phyloP scores from a whole-genome alignment of 2,797 vertebrate species.

The Darevskia mixta region DNA sequence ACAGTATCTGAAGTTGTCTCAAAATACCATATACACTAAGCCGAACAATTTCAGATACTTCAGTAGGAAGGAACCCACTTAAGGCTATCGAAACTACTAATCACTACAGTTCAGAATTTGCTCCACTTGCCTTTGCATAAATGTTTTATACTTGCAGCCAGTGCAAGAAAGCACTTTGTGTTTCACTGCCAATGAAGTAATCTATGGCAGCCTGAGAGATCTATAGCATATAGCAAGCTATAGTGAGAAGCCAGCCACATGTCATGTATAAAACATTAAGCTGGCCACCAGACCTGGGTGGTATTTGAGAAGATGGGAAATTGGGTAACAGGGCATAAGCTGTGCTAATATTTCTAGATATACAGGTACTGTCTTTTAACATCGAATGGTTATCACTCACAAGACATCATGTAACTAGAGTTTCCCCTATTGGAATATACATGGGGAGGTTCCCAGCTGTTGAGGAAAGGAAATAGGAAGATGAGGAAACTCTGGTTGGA shows the following conservation, averaged over 20 bases:
- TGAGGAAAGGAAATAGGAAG: neutral
- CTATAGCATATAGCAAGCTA: neutral
- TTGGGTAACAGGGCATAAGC: neutral
- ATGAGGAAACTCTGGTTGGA: neutral
- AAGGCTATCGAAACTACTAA: neutral
- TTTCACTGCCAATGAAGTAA: no score
- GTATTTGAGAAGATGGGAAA: rapidly evolving
- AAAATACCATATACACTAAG: neutral
- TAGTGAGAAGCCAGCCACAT: neutral
- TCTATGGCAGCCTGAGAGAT: no score
- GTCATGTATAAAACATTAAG: neutral
- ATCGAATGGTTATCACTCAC: slow-evolving; percentile 76
- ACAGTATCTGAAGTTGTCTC: neutral
- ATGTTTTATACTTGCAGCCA: neutral
- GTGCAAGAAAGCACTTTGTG: neutral
- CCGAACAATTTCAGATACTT: neutral
- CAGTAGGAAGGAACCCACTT: neutral
- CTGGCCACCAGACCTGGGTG: neutral
- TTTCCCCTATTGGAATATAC: neutral
- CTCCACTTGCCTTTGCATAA: neutral
- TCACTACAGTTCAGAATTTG: neutral
- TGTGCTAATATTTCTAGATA: neutral
- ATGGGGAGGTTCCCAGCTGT: neutral
- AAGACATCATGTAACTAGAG: slow-evolving; percentile 64
- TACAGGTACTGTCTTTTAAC: no score